Conservation (phyloP, 2,888 invertebrate species). For the Hydraecia micacea region DNA sequence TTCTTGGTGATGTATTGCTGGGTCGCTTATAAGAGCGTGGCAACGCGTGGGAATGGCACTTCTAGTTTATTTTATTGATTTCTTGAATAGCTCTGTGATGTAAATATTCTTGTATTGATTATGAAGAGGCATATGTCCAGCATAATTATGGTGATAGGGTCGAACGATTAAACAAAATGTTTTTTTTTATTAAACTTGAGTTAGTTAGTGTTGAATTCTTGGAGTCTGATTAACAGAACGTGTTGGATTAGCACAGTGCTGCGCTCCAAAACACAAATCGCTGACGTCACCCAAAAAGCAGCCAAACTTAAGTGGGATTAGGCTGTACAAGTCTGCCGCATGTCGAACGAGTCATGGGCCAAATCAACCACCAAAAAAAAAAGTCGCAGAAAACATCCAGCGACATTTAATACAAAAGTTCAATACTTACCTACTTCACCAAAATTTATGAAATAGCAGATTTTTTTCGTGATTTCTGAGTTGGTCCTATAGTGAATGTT, state of each 20-base stretch:
- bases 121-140: not conserved
- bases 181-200: not conserved
- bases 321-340: too few species aligned
- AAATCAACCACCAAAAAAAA: too few species aligned
- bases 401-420: too few species aligned
- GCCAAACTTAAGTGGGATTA: not conserved
- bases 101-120: not conserved
- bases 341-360: not conserved
- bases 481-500: too few species aligned
- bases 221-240: too few species aligned
- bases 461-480: too few species aligned
- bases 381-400: too few species aligned
- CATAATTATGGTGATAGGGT: not conserved
- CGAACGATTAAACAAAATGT: not conserved
- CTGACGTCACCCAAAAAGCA: not conserved
- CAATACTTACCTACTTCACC: too few species aligned
- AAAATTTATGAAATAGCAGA: too few species aligned
- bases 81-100: not conserved
- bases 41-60: slow-evolving; percentile 5
- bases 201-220: not conserved
- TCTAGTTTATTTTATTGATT: slow-evolving; percentile 4
- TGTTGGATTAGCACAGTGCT: too few species aligned
- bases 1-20: slow-evolving; percentile 27
- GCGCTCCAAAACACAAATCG: too few species aligned
- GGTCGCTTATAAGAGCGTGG: slow-evolving; percentile 7